These are phyloP conservation scores for Drosophila leontia DNA, from an alignment of 1,140 invertebrate genomes.

Conservation along the genomic window DNA sequence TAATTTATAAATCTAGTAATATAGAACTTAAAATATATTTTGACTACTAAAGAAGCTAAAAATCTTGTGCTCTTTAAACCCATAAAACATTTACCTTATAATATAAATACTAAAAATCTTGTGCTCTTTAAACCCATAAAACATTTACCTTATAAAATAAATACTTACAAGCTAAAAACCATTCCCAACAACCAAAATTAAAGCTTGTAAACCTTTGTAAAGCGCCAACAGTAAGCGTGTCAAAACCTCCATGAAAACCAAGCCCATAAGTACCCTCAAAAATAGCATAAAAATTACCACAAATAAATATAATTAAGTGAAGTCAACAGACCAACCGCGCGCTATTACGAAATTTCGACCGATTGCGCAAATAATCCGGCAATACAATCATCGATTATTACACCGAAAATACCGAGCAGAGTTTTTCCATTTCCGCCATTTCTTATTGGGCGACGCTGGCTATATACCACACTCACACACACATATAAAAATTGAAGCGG, in stretches of 20 bases:
- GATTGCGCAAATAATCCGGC: conserved; percentile 64
- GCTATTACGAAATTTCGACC: conserved; percentile 47
- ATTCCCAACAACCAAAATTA: conserved; percentile 8
- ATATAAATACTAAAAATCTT: neutral
- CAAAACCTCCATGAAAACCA: conserved; percentile 13
- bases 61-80: too few relatives aligned
- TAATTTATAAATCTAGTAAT: neutral
- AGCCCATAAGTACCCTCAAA: conserved; percentile 28
- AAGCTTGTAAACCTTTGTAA: conserved; percentile 3
- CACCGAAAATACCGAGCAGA: conserved; percentile 58
- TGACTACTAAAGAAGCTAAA: neutral
- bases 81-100: neutral
- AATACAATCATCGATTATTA: conserved; percentile 52
- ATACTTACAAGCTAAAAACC: neutral
- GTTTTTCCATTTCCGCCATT: conserved; percentile 75
- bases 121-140: neutral
- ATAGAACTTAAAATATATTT: neutral
- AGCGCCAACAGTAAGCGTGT: conserved; percentile 24
- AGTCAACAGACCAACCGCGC: conserved; percentile 22
- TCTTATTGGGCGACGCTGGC: conserved; percentile 66
- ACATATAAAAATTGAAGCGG: neutral
- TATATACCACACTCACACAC: conserved; percentile 57
- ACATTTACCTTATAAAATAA: neutral
- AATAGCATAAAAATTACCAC: conserved; percentile 53
- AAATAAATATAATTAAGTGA: conserved; percentile 73